These are phyloP conservation scores for Lymantria dispar DNA, from an alignment of 2,888 invertebrate species.

Conservation along the genomic window DNA sequence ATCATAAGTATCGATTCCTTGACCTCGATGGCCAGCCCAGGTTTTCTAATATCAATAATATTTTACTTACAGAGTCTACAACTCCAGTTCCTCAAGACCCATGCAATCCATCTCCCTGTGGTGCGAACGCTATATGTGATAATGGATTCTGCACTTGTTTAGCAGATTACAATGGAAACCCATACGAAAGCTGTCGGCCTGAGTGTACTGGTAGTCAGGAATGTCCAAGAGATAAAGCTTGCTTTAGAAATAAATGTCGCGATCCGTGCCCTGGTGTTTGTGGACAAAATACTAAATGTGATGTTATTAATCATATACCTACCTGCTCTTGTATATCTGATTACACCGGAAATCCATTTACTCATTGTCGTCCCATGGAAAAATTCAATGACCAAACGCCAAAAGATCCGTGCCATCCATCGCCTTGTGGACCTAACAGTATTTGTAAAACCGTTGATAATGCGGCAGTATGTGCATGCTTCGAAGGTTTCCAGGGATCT, in stretches of 20 bases:
- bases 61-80: conserved; percentile 57
- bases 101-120: conserved; percentile 88
- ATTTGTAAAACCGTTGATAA: conserved; percentile 89
- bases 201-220: conserved; percentile 88
- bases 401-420: conserved; percentile 88
- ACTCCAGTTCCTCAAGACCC: conserved; percentile 74
- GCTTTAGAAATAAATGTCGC: conserved; percentile 87
- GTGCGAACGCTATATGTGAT: conserved; percentile 86
- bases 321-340: conserved; percentile 86
- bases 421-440: conserved; percentile 90
- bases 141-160: conserved; percentile 87
- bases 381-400: conserved; percentile 37
- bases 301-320: conserved; percentile 89
- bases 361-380: conserved; percentile 67
- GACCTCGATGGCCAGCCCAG: too few relatives aligned
- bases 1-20: too few relatives aligned
- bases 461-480: conserved; percentile 91
- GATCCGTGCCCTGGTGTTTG: conserved; percentile 90
- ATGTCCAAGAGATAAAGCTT: conserved; percentile 86
- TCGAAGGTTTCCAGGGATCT: conserved; percentile 88
- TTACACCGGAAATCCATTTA: conserved; percentile 89
- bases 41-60: background rate
- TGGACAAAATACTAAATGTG: conserved; percentile 87
- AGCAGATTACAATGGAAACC: conserved; percentile 87
- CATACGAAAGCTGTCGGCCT: conserved; percentile 86